Conservation (phyloP, 2,113 vertebrate genomes). For the Pygoscelis adeliae region DNA sequence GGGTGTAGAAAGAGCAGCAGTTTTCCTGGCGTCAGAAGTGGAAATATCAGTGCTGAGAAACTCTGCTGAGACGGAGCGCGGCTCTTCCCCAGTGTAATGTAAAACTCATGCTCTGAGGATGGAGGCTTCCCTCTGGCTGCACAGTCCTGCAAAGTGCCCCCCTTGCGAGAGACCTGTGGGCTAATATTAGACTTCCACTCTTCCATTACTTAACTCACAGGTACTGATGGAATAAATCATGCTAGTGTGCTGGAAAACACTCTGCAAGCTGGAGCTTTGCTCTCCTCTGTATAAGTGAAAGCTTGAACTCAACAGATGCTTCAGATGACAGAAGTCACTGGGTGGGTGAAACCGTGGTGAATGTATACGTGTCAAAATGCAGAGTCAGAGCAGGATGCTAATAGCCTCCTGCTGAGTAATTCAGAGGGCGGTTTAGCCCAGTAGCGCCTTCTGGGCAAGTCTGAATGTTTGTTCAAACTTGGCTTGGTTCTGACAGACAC, state of each 20-base stretch:
- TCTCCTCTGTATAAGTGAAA: not conserved
- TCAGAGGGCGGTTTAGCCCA: not conserved
- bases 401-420: not conserved
- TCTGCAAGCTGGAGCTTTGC: not conserved
- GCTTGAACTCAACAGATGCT: not conserved
- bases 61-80: fast-evolving
- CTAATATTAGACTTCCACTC: not conserved
- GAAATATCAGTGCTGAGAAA: not conserved
- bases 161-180: not conserved
- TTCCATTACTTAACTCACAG: not conserved
- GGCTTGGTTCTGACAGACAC: not conserved
- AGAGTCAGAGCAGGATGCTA: not conserved
- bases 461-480: not conserved
- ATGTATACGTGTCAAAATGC: not conserved
- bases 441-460: not conserved
- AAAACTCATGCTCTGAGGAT: not conserved
- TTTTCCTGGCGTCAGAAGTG: not conserved
- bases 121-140: not conserved
- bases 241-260: not conserved
- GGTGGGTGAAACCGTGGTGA: not conserved
- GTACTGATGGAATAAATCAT: not conserved
- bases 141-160: not conserved
- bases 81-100: not conserved
- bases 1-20: not conserved
- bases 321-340: not conserved